A percentile compares a stretch with the other conserved stretches of the same genome.
Conservation (phyloP, 53 echinoderm and acorn worm genomes). For the Antedon mediterranea region DNA sequence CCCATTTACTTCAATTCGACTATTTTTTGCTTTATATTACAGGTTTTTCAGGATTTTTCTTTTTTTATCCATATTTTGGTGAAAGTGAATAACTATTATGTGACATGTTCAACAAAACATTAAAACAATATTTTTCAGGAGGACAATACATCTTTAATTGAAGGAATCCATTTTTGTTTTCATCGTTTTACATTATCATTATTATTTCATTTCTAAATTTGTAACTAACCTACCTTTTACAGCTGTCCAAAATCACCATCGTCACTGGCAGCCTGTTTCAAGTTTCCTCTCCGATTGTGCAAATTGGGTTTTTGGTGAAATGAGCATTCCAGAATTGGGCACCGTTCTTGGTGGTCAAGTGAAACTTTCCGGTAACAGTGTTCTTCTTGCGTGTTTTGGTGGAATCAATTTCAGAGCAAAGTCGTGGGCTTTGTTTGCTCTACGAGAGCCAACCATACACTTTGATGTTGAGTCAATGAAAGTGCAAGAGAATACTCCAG, state of each 20-base stretch:
- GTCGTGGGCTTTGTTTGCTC: slow-evolving; percentile 90
- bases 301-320: slow-evolving; percentile 26
- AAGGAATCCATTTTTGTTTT: too few species aligned
- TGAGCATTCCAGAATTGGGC: slow-evolving; percentile 14
- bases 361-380: slow-evolving; percentile 58
- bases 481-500: slow-evolving; percentile 7
- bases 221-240: not conserved
- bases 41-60: too few species aligned
- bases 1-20: too few species aligned
- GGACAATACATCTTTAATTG: too few species aligned
- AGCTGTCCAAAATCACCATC: slow-evolving; percentile 40
- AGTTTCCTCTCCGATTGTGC: slow-evolving; percentile 35
- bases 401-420: slow-evolving; percentile 97
- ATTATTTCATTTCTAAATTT: too few species aligned
- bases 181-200: too few species aligned
- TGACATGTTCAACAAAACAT: too few species aligned
- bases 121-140: too few species aligned
- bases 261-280: slow-evolving; percentile 81
- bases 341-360: slow-evolving; percentile 60
- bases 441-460: slow-evolving; percentile 80
- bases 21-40: too few species aligned
- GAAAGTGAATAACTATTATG: too few species aligned
- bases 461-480: slow-evolving; percentile 87
- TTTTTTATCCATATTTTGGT: too few species aligned
- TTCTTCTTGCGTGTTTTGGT: slow-evolving; percentile 82